Percentiles rank a stretch among this genome's conserved stretches.
These are phyloP conservation scores for Phyllostomus hastatus DNA, from an alignment of 2,113 vertebrate species.

Conservation along the genomic window DNA sequence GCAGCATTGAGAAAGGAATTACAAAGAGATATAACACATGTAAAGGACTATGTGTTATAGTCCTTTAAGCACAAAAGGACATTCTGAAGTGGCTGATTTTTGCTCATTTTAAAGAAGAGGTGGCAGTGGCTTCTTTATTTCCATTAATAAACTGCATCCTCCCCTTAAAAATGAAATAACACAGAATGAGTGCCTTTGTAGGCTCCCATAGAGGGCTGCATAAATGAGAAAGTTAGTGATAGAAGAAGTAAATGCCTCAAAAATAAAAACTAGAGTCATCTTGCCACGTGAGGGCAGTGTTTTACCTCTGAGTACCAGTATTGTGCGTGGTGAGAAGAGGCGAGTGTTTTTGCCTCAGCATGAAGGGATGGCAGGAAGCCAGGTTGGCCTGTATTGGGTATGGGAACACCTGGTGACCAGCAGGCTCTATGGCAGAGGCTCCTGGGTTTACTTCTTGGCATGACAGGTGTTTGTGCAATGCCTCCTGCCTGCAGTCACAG, in stretches of 20 bases:
- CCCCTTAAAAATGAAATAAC: neutral
- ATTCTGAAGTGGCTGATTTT: neutral
- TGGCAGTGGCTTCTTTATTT: neutral
- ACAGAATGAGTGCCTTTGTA: neutral
- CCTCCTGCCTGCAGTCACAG: neutral
- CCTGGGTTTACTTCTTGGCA: neutral
- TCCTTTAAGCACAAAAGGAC: neutral
- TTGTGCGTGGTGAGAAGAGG: neutral
- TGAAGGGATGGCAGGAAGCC: neutral
- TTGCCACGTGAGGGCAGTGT: neutral
- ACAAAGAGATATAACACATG: neutral
- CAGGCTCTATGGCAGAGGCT: neutral
- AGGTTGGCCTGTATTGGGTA: neutral
- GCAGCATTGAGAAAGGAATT: neutral
- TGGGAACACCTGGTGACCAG: neutral
- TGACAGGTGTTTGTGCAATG: fast-evolving
- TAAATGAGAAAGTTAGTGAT: neutral
- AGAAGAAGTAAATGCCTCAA: neutral
- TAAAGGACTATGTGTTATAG: neutral
- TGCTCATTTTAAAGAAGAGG: neutral
- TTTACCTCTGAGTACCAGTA: neutral
- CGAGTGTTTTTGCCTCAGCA: neutral
- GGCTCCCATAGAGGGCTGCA: neutral
- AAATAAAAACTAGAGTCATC: neutral
- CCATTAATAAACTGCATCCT: neutral